Evolutionary conservation across 2,888 invertebrate genomes (phyloP).

Genomic region (Carabus problematicus): DNA sequence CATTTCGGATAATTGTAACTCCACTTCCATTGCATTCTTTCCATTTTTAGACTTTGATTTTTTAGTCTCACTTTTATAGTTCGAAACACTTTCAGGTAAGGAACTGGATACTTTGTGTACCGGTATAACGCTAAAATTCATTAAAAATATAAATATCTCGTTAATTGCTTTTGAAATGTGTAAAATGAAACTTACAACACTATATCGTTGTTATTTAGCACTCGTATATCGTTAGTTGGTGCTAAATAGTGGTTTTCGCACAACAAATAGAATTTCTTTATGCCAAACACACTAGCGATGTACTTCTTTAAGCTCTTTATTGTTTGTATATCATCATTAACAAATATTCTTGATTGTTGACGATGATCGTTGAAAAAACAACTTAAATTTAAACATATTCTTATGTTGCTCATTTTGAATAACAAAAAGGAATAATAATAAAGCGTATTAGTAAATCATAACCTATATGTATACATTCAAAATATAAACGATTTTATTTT

Average conservation of each 20-base stretch:
- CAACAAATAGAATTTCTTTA: constrained; percentile 26
- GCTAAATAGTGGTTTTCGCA: constrained; percentile 27
- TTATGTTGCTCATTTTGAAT: constrained; percentile 6
- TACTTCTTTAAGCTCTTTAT: constrained; percentile 22
- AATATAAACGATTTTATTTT: no score
- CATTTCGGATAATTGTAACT: no score
- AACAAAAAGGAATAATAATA: no score
- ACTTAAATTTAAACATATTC: constrained; percentile 32
- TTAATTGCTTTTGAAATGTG: constrained; percentile 32
- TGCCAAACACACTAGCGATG: constrained; percentile 21
- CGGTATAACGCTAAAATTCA: constrained; percentile 20
- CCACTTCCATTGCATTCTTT: no score
- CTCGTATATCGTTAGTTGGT: constrained; percentile 14
- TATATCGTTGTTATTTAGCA: constrained; percentile 32
- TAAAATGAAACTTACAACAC: constrained; percentile 48
- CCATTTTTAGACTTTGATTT: no score
- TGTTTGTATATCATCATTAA: constrained; percentile 21
- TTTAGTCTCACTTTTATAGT: no score
- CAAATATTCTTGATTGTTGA: constrained; percentile 18
- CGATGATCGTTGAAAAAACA: constrained; percentile 35
- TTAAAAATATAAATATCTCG: constrained; percentile 3
- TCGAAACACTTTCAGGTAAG: no score
- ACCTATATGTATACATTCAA: no score
- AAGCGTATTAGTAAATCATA: no score
- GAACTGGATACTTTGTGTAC: neutral